Evolutionary conservation across 1,140 invertebrate genomes (phyloP).

Genomic region (Lordiphosa stackelbergi): DNA sequence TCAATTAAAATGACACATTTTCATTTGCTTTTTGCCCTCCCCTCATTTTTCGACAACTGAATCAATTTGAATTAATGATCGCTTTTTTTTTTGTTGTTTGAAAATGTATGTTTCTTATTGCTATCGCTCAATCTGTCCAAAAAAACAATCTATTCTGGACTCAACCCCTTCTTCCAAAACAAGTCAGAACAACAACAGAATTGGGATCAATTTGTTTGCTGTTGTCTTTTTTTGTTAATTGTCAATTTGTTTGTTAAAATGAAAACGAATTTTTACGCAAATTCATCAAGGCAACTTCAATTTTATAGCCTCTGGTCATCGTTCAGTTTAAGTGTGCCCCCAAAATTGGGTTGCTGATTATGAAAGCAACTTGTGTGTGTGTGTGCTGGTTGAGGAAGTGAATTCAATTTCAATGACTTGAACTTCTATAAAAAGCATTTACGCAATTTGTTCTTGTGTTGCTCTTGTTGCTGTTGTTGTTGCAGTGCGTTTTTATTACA

Average conservation of each 20-base stretch:
- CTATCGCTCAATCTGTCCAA: no score
- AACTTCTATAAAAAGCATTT: constrained; percentile 71
- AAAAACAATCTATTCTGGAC: no score
- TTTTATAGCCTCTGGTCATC: constrained; percentile 6
- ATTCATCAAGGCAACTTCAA: no score
- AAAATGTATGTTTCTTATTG: background rate
- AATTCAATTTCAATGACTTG: constrained; percentile 66
- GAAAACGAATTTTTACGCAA: constrained; percentile 25
- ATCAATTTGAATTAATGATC: constrained; percentile 8
- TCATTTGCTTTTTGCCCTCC: background rate
- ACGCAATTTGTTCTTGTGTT: constrained; percentile 56
- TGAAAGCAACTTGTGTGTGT: constrained; percentile 25
- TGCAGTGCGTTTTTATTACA: constrained; percentile 38
- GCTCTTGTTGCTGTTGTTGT: constrained; percentile 9
- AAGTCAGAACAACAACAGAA: no score
- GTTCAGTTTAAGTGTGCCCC: constrained; percentile 19
- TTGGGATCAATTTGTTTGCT: constrained; percentile 21
- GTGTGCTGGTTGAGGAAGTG: constrained; percentile 44
- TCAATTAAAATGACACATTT: no score
- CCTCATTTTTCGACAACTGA: constrained; percentile 17
- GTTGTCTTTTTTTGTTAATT: constrained; percentile 22
- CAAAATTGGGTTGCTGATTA: constrained; percentile 37
- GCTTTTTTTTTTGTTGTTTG: background rate
- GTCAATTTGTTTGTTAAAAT: constrained; percentile 27
- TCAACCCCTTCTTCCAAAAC: no score